Evolutionary conservation across 2,113 vertebrate genomes (phyloP).

Genomic region (Megaceryle torquata): DNA sequence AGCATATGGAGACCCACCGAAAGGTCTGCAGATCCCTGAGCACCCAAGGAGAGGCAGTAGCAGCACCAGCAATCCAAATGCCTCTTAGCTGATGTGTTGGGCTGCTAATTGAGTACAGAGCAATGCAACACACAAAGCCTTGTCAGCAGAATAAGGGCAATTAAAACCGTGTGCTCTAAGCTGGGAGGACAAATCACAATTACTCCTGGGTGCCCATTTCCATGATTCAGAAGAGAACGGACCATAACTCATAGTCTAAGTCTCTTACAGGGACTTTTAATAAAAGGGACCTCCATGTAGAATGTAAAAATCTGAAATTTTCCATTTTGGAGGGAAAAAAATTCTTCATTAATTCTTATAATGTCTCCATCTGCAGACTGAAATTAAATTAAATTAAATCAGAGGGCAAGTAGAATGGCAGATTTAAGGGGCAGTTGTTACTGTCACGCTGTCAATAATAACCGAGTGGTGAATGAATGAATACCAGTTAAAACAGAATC

Average conservation of each 20-base stretch:
- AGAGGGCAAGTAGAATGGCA: neutral
- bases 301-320: neutral
- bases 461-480: fast-evolving
- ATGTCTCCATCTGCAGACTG: neutral
- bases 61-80: too few species aligned
- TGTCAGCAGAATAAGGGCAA: neutral
- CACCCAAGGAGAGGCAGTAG: neutral
- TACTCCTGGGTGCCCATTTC: neutral
- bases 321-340: neutral
- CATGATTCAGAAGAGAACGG: neutral
- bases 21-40: neutral
- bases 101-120: neutral
- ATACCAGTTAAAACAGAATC: neutral
- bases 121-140: neutral
- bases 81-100: neutral
- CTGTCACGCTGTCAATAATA: neutral
- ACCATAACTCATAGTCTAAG: neutral
- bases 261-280: neutral
- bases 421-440: neutral
- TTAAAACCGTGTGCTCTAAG: neutral
- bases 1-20: neutral
- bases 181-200: neutral
- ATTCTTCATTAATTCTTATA: neutral
- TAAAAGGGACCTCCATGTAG: neutral
- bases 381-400: neutral